These are phyloP conservation scores for Threskiornis aethiopicus DNA, from an alignment of 2,797 vertebrate genomes.

Conservation along the genomic window DNA sequence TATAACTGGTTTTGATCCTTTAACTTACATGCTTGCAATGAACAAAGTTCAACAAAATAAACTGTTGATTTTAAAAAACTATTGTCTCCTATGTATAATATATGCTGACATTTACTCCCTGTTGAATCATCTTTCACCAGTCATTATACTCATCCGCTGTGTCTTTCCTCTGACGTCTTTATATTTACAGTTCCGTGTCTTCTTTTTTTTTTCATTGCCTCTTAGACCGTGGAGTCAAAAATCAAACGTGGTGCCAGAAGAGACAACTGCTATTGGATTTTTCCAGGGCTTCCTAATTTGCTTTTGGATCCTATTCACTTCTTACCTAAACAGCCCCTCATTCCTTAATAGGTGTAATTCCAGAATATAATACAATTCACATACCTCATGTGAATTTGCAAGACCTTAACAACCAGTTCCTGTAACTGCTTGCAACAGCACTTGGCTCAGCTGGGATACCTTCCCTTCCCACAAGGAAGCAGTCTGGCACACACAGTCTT, in stretches of 20 bases:
- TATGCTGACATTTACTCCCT: background rate
- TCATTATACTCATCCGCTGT: background rate
- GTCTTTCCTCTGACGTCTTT: background rate
- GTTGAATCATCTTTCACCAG: background rate
- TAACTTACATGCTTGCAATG: background rate
- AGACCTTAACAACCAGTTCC: background rate
- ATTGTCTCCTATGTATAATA: background rate
- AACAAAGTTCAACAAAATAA: background rate
- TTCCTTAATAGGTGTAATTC: background rate
- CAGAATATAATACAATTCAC: background rate
- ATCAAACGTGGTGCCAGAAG: background rate
- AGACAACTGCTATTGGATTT: background rate
- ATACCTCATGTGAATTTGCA: background rate
- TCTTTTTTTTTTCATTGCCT: background rate
- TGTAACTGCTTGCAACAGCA: background rate
- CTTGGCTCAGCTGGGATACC: background rate
- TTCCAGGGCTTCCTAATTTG: background rate
- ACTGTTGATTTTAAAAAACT: background rate
- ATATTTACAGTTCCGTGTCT: background rate
- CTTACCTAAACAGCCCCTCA: background rate
- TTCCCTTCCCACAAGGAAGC: background rate
- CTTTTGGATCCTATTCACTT: background rate
- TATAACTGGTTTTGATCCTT: background rate
- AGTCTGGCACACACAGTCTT: background rate
- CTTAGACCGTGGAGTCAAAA: background rate